Conservation (phyloP, 2,113 vertebrate species). For the Carassius carassius region DNA sequence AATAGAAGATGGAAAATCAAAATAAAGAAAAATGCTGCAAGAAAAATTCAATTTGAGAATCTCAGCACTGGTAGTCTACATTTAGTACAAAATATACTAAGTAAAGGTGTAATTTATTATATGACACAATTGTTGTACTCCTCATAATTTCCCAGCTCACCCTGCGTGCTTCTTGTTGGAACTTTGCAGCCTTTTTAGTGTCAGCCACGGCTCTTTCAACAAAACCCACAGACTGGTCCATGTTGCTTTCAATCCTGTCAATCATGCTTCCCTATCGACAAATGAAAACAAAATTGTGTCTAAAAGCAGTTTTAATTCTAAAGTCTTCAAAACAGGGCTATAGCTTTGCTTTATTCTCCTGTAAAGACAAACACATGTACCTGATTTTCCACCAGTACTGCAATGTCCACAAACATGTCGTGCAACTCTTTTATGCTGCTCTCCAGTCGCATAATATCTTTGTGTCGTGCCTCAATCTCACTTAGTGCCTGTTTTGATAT, state of each 20-base stretch:
- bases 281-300: constrained; percentile 15
- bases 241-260: constrained; percentile 96
- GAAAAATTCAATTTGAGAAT: background rate
- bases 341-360: background rate
- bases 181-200: constrained; percentile 96
- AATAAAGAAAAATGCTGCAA: background rate
- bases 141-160: constrained; percentile 72
- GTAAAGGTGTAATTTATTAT: background rate
- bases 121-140: background rate
- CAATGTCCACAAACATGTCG: constrained; percentile 94
- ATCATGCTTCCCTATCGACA: constrained; percentile 86
- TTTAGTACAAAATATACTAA: background rate
- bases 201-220: constrained; percentile 91
- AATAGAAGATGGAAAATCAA: background rate
- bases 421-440: constrained; percentile 96
- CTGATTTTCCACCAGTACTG: constrained; percentile 91
- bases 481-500: constrained; percentile 93
- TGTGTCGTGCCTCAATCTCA: constrained; percentile 95
- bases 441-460: constrained; percentile 91
- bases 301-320: background rate
- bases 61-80: background rate
- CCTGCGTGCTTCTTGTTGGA: constrained; percentile 91
- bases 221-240: constrained; percentile 95
- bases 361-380: constrained; percentile 48
- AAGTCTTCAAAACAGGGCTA: background rate